phyloP scores from a whole-genome alignment of 2,113 vertebrate species.

The Phalacrocorax aristotelis region DNA sequence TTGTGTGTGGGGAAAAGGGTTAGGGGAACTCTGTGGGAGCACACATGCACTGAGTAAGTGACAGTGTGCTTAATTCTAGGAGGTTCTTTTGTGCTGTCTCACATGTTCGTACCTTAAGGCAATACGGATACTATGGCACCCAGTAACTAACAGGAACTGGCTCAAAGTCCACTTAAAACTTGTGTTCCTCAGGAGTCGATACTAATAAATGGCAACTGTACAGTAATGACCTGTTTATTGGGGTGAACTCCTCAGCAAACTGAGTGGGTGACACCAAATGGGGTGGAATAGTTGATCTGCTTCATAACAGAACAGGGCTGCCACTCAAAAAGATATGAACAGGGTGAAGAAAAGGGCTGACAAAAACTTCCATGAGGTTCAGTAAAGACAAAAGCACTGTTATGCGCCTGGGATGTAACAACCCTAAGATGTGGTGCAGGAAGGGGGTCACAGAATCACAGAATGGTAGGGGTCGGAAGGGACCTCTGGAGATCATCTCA shows the following conservation, averaged over 20 bases:
- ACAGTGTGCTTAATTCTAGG: neutral
- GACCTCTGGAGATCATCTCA: too few species aligned
- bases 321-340: neutral
- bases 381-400: neutral
- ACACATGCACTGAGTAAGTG: neutral
- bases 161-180: neutral
- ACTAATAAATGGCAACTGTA: neutral
- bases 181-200: fast-evolving
- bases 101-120: neutral
- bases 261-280: neutral
- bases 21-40: too few species aligned
- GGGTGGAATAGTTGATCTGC: neutral
- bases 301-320: neutral
- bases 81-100: neutral
- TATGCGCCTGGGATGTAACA: neutral
- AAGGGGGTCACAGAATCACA: too few species aligned
- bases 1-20: neutral
- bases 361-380: neutral
- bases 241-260: neutral
- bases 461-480: too few species aligned
- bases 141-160: neutral
- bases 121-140: neutral
- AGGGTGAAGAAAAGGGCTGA: neutral
- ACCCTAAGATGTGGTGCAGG: neutral
- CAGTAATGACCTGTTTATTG: neutral